Evolutionary conservation across 2,113 vertebrate species (phyloP).

Genomic region (Psittacara wagleri): DNA sequence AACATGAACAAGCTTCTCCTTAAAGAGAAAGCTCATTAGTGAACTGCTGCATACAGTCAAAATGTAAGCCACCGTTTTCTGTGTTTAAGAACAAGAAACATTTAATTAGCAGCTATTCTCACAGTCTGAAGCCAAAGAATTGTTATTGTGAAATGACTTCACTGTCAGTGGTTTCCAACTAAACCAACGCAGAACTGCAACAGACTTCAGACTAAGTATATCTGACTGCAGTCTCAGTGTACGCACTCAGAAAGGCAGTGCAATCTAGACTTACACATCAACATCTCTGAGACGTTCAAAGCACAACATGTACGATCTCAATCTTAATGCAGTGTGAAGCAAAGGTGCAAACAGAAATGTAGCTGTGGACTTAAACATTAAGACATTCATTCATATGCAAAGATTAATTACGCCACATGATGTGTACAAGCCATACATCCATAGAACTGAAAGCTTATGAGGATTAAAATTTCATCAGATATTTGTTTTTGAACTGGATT

Average conservation of each 20-base stretch:
- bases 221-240: neutral
- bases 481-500: neutral
- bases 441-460: neutral
- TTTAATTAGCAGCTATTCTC: neutral
- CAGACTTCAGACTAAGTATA: neutral
- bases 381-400: neutral
- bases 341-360: neutral
- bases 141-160: neutral
- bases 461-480: neutral
- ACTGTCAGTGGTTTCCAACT: neutral
- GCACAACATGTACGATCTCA: neutral
- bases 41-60: neutral
- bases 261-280: neutral
- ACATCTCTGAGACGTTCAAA: neutral
- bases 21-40: neutral
- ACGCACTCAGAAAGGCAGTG: neutral
- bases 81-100: neutral
- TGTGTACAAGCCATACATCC: neutral
- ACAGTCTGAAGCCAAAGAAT: neutral
- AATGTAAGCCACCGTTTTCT: neutral
- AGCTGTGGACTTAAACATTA: neutral
- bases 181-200: neutral
- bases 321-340: neutral
- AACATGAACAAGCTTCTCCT: neutral
- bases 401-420: neutral